A percentile compares a stretch with the other conserved stretches of the same genome.
phyloP scores from a whole-genome alignment of 2,113 vertebrate species.

The Cebus imitator region DNA sequence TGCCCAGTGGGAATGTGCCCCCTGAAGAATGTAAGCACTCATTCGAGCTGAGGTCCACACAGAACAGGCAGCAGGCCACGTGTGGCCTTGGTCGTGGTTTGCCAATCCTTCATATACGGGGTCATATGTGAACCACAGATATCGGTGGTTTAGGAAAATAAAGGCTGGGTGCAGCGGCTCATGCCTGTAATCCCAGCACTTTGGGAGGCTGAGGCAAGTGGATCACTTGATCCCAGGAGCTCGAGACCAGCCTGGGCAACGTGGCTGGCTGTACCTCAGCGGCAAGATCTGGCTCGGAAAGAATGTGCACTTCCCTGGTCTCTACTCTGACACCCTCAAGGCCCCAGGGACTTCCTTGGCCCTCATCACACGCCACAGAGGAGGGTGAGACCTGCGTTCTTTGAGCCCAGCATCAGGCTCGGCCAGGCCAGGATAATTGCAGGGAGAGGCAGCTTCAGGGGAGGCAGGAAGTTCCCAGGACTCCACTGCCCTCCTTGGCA shows the following conservation, averaged over 20 bases:
- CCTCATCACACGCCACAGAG: fast-evolving
- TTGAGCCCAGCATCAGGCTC: neutral
- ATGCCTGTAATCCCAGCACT: no score
- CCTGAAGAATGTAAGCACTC: fast-evolving
- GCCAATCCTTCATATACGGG: neutral
- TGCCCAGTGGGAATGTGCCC: fast-evolving
- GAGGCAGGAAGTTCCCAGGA: neutral
- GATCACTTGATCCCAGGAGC: no score
- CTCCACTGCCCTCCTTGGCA: fast-evolving
- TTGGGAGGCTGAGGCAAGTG: no score
- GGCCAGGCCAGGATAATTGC: fast-evolving
- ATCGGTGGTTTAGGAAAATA: neutral
- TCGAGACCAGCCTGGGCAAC: no score
- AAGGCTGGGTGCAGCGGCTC: no score
- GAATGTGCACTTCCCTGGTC: fast-evolving
- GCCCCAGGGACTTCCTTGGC: fast-evolving
- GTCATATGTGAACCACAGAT: no score
- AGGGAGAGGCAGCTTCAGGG: neutral
- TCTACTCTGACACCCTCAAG: neutral
- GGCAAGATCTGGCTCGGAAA: neutral
- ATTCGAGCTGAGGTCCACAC: fast-evolving
- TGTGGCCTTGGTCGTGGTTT: fast-evolving
- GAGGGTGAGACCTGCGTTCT: neutral
- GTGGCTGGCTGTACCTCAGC: no score
- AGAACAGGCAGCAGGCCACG: neutral